These are phyloP conservation scores for Bibio marci DNA, from an alignment of 2,888 invertebrate species.

Conservation along the genomic window DNA sequence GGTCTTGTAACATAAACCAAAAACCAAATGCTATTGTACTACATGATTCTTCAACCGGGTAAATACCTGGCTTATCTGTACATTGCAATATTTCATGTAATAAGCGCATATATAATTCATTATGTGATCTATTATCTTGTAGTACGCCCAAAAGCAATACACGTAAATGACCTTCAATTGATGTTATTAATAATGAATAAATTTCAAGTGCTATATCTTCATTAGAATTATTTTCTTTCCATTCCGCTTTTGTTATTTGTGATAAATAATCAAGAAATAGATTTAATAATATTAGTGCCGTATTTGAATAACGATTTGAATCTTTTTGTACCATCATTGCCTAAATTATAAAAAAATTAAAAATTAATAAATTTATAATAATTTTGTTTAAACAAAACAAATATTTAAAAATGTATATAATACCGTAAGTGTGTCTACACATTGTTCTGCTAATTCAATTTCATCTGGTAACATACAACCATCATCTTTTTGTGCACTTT, in stretches of 20 bases:
- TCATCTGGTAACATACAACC: constrained; percentile 35
- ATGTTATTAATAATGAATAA: constrained; percentile 47
- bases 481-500: constrained; percentile 23
- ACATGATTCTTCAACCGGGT: constrained; percentile 73
- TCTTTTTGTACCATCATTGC: constrained; percentile 36
- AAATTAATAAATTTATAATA: not conserved
- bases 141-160: constrained; percentile 25
- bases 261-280: constrained; percentile 39
- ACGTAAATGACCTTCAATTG: constrained; percentile 53
- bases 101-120: constrained; percentile 39
- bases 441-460: constrained; percentile 39
- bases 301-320: constrained; percentile 38
- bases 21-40: constrained; percentile 77
- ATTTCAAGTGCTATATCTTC: constrained; percentile 48
- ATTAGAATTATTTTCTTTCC: constrained; percentile 29
- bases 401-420: too few relatives aligned
- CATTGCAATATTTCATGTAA: constrained; percentile 61
- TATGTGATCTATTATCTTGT: constrained; percentile 28
- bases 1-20: constrained; percentile 81
- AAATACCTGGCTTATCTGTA: constrained; percentile 62
- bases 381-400: not conserved
- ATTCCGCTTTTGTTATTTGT: constrained; percentile 34
- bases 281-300: constrained; percentile 38
- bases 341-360: constrained; percentile 1
- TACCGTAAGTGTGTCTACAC: constrained; percentile 42